Base-by-base conservation (phyloP, 2,888 invertebrate genomes). In the Mythimna vitellina region DNA sequence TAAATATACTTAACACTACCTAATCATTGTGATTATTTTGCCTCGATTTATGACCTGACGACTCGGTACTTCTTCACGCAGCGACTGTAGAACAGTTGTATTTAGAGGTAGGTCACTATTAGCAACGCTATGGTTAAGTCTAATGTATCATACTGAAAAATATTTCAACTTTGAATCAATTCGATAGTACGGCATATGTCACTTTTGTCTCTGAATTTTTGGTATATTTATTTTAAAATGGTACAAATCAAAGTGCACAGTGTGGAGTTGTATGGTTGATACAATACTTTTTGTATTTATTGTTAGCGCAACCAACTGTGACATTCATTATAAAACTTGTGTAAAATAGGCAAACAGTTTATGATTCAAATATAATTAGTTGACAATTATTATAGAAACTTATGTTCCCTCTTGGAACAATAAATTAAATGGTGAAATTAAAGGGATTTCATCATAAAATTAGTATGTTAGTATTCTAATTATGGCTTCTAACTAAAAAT, bases 251-350 rank as follows among this genome's bases (percentile, higher is more conserved):
- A 54, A 25, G 2, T 25, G 14, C 20, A 35, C 9, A 32, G 12
- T 57, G 25, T 20, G 35, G 32, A 25, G 12, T 29, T 10, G 14
- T 12, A 20, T 29, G 3, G 17, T 5, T 25, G 38, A 49, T 32
- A 5, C 14, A 10, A 29, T 22, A 17, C 20, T 3, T 73, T 38
- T 53, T 73, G 38, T 9, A 35, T 20, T 38, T 14, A 22, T 12
- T 58, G 20, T 42, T 14, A 22, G 6, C 1, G 62, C 38, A 73
- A 35, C 10, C 17, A 51, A 29, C 29, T 29, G 29, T 29, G 29
- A 29, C 29, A 29, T 29, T 2, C 2, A 29, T 53, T 73, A 32
- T 9, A 35, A 54, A 54, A 54, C 3, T 74, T 64, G n/a, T 75
- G 3, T 73, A 12, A 72, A 14, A 20, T 29, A 38, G 20, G 20